Evolutionary conservation across 2,888 invertebrate species (phyloP), one percentile per base, ranked within the genome.

Genomic region (Aleiodes leptofemur): DNA sequence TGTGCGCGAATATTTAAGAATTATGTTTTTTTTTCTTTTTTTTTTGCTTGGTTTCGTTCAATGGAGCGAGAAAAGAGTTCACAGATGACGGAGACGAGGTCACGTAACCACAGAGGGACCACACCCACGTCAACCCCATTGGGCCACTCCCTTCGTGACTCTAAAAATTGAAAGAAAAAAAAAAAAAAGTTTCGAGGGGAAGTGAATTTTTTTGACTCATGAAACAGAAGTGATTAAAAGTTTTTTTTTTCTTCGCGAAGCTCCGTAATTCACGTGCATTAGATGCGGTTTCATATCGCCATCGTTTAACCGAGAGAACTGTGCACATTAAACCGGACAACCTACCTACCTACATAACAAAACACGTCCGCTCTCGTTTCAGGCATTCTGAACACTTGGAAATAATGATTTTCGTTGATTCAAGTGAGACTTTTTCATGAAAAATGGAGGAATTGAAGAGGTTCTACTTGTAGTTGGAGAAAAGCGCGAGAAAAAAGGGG

Each of bases 271-370:
- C 13, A 53, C 6, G 53, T 53, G 43, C 43, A 43, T 43, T 43
- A 43, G 43, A 43, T 43, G 43, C 53, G 16, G 53, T 53, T 53
- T 53, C 16, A 53, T 53, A 16, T 53, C 53, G 13, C 14, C 16
- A 16, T 14, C 16, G n/a, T 14, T 14, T 16, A 53, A 8, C 53
- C 53, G 13, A 53, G 53, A 53, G 14, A 14, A 53, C 16, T 16
- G 13, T 7, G 16, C 16, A 16, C 53, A 14, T 53, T 16, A 16
- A 53, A 53, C 53, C 79, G 79, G 70, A 81, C 83, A 83, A 83
- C 83, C 83, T 83, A 83, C 83, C 83, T 83, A 83, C 83, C 83
- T 83, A 83, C 83, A 83, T 83, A 83, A 83, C 16, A 53, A 53
- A 53, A 53, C 56, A 13, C 57, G 23, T 81, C 81, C 83, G 82